Percentiles rank a stretch among this genome's conserved stretches.
These are phyloP conservation scores for Coleophora deauratella DNA, from an alignment of 2,888 invertebrate species.

Conservation along the genomic window DNA sequence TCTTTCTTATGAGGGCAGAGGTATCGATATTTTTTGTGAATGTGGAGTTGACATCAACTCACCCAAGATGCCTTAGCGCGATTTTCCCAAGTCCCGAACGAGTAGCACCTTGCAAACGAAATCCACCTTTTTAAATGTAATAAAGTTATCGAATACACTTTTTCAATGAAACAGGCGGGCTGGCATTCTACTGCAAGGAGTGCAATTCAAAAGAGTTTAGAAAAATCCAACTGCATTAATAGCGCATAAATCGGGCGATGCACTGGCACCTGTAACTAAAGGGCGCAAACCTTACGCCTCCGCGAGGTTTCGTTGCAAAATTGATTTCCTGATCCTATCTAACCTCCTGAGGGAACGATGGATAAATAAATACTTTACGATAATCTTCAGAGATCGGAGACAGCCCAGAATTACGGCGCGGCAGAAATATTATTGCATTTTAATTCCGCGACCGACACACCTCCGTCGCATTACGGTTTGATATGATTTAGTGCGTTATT, in stretches of 20 bases:
- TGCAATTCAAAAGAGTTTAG: background rate
- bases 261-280: conserved; percentile 51
- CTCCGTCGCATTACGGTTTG: conserved; percentile 58
- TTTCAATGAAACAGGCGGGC: no score
- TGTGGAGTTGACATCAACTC: no score
- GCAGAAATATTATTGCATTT: conserved; percentile 68
- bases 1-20: no score
- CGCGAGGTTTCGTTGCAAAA: conserved; percentile 64
- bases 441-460: conserved; percentile 62
- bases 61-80: no score
- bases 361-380: conserved; percentile 72
- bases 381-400: conserved; percentile 64
- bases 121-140: no score
- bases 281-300: conserved; percentile 59
- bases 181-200: background rate
- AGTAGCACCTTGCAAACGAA: no score
- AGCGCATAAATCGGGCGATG: conserved; percentile 38
- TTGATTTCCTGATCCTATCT: conserved; percentile 71
- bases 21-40: no score
- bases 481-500: conserved; percentile 65
- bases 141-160: no score
- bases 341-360: conserved; percentile 61
- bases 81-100: no score
- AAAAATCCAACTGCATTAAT: conserved; percentile 18
- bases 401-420: conserved; percentile 62